A percentile compares a stretch with the other conserved stretches of the same genome.
phyloP scores from a whole-genome alignment of 2,797 vertebrate species.

The Calcarius lapponicus region DNA sequence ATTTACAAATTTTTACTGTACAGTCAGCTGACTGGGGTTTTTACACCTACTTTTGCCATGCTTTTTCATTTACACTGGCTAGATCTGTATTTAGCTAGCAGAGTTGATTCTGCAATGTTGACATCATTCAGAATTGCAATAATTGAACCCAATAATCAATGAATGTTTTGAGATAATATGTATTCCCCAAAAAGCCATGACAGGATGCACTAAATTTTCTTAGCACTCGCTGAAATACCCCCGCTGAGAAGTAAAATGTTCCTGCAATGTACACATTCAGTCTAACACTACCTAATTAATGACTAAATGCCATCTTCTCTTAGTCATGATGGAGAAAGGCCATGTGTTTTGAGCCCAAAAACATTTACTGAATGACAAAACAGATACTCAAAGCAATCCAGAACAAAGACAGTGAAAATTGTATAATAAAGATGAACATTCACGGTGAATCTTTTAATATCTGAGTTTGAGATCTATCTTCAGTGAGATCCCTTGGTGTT shows the following conservation, averaged over 20 bases:
- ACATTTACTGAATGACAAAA: slow-evolving; percentile 34
- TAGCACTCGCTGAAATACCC: background rate
- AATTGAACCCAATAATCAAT: background rate
- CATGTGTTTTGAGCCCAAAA: slow-evolving; percentile 45
- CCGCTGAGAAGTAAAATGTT: slow-evolving; percentile 18
- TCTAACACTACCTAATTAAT: slow-evolving; percentile 24
- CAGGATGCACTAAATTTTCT: background rate
- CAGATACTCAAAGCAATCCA: slow-evolving; percentile 10
- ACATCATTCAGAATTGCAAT: background rate
- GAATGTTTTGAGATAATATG: background rate
- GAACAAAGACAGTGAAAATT: background rate
- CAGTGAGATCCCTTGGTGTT: background rate
- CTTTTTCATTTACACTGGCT: background rate
- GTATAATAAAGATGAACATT: background rate
- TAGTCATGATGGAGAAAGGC: background rate
- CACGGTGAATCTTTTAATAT: background rate
- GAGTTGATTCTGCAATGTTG: background rate
- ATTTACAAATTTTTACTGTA: background rate
- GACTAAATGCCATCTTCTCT: slow-evolving; percentile 19
- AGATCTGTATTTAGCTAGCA: background rate
- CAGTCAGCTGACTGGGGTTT: background rate
- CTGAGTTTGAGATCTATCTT: background rate
- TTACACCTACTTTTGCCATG: background rate
- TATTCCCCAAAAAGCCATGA: background rate
- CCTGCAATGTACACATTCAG: background rate